Evolutionary conservation across 2,888 invertebrate genomes (phyloP).

Genomic region (Zygothrica quintamaculata): DNA sequence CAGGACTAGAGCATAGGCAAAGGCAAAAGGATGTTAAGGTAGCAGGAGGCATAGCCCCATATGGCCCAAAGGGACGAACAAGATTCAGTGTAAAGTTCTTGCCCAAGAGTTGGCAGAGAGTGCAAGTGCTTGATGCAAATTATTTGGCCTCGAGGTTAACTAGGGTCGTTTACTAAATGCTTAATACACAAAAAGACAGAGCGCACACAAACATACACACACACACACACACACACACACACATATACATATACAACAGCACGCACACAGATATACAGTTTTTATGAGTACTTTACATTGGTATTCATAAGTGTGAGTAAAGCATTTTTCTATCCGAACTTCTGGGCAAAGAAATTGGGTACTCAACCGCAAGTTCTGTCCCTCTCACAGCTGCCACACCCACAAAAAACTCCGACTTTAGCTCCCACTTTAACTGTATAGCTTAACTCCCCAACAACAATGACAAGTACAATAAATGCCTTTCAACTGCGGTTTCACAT

Average conservation of each 20-base stretch:
- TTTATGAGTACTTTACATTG: constrained; percentile 72
- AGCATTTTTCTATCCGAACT: constrained; percentile 56
- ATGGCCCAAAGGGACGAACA: constrained; percentile 56
- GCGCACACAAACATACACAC: constrained; percentile 31
- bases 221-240: constrained; percentile 26
- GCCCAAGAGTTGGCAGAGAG: constrained; percentile 53
- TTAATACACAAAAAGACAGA: constrained; percentile 66
- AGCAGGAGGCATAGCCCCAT: constrained; percentile 14
- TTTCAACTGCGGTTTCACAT: constrained; percentile 82
- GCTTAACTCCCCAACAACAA: constrained; percentile 61
- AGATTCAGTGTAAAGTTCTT: constrained; percentile 62
- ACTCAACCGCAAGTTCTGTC: constrained; percentile 30
- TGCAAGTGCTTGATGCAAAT: constrained; percentile 79
- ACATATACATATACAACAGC: constrained; percentile 18
- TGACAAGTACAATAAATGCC: constrained; percentile 81
- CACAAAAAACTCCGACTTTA: no score
- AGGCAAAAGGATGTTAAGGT: background rate
- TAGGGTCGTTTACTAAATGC: constrained; percentile 80
- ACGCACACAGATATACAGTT: constrained; percentile 34
- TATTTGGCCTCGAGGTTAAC: constrained; percentile 80
- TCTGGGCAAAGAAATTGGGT: constrained; percentile 19
- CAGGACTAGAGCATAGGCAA: constrained; percentile 6
- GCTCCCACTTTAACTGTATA: background rate
- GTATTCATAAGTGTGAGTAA: constrained; percentile 71
- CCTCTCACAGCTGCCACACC: constrained; percentile 26